A percentile compares a stretch with the other conserved stretches of the same genome.
These are phyloP conservation scores for Tetragonula clypearis DNA, from an alignment of 1,140 invertebrate genomes.

Conservation along the genomic window DNA sequence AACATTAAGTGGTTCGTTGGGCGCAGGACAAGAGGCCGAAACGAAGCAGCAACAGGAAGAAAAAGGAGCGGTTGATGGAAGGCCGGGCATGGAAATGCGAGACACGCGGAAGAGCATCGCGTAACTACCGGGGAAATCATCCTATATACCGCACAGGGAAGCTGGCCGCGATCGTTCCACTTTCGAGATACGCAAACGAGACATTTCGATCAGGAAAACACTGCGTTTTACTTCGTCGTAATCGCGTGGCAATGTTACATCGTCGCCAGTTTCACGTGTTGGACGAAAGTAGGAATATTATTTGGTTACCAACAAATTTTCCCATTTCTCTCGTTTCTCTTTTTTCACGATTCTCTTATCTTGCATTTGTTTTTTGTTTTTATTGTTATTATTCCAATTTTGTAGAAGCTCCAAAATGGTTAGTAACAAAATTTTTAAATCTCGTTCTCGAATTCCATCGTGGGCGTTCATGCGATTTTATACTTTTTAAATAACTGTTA, in stretches of 20 bases:
- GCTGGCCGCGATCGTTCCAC: not conserved
- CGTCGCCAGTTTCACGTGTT: too few relatives aligned
- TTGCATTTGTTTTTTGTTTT: too few relatives aligned
- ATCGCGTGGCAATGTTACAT: not conserved
- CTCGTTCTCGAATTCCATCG: too few relatives aligned
- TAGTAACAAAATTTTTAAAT: too few relatives aligned
- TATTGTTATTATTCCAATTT: too few relatives aligned
- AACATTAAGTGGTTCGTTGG: slow-evolving; percentile 63
- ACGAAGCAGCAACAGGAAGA: slow-evolving; percentile 32
- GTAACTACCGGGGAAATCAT: slow-evolving; percentile 2
- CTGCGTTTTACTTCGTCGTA: not conserved
- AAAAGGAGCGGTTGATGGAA: slow-evolving; percentile 15
- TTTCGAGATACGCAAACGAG: not conserved
- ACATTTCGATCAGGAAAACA: not conserved
- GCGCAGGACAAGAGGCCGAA: slow-evolving; percentile 44
- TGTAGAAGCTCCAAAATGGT: too few relatives aligned
- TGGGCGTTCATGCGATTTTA: too few relatives aligned
- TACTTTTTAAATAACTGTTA: too few relatives aligned
- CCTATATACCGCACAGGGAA: not conserved
- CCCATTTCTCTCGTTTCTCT: too few relatives aligned
- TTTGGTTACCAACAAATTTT: too few relatives aligned
- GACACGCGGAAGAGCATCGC: slow-evolving; percentile 46
- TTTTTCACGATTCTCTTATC: too few relatives aligned
- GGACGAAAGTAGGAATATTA: too few relatives aligned
- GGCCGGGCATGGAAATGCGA: slow-evolving; percentile 46